Conservation (phyloP, 2,888 invertebrate species). For the Cantharis nigra region DNA sequence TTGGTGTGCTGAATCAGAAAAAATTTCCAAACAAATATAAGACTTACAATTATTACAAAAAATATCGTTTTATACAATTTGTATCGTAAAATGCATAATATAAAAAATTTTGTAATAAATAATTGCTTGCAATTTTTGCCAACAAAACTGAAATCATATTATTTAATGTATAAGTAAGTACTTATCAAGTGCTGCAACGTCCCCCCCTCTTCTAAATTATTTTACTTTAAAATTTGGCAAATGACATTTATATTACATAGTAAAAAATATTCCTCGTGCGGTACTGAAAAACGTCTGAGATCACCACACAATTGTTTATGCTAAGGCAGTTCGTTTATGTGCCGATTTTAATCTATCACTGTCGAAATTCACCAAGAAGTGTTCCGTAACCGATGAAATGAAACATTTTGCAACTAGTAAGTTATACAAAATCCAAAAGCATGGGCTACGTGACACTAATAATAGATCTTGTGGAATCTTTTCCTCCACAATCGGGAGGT, state of each 20-base stretch:
- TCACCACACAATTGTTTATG: conserved; percentile 44
- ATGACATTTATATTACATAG: conserved; percentile 59
- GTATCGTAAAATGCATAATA: background rate
- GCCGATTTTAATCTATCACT: background rate
- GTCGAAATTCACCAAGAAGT: background rate
- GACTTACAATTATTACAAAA: conserved; percentile 6
- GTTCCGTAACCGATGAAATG: background rate
- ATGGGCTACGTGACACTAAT: conserved; percentile 56
- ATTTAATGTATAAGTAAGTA: conserved; percentile 3
- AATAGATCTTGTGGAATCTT: conserved; percentile 53
- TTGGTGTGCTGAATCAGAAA: conserved; percentile 21
- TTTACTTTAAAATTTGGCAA: conserved; percentile 57
- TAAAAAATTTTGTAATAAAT: background rate
- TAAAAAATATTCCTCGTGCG: conserved; percentile 46
- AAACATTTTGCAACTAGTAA: background rate
- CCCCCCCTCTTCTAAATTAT: conserved; percentile 7
- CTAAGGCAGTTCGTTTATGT: conserved; percentile 3
- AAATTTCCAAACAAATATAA: conserved; percentile 34
- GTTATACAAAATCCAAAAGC: conserved; percentile 11
- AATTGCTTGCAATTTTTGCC: conserved; percentile 3
- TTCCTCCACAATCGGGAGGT: conserved; percentile 50
- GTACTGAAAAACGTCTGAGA: conserved; percentile 47
- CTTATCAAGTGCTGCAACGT: conserved; percentile 21
- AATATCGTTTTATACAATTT: background rate
- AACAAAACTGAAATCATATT: background rate